phyloP scores from a whole-genome alignment of 2,797 vertebrate species.

The Myotis daubentonii region DNA sequence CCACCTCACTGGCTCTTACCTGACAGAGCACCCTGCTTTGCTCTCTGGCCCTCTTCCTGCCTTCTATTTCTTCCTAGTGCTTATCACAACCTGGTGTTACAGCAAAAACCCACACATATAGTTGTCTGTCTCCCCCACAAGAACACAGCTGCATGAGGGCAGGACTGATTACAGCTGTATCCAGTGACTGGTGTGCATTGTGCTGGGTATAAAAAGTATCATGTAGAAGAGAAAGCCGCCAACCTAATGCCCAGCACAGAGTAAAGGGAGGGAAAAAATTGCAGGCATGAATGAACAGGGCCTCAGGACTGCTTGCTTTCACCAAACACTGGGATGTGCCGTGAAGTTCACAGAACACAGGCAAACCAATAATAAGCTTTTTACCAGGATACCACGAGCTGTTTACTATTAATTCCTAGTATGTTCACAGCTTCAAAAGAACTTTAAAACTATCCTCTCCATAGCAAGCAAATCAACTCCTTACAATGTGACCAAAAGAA shows the following conservation, averaged over 20 bases:
- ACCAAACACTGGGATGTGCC: fast-evolving
- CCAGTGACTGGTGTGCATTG: fast-evolving
- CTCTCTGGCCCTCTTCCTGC: neutral
- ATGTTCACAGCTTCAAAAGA: neutral
- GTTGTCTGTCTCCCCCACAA: neutral
- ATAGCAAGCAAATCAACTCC: neutral
- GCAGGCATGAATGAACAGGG: fast-evolving
- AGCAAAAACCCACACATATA: fast-evolving
- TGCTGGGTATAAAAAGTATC: fast-evolving
- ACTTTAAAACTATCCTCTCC: neutral
- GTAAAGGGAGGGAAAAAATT: neutral
- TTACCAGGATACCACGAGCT: neutral
- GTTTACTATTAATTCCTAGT: neutral
- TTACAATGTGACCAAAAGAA: neutral
- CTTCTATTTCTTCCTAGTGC: neutral
- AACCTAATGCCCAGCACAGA: neutral
- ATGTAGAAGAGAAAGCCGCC: too few relatives aligned
- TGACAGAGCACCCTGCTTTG: neutral
- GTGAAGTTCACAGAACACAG: fast-evolving
- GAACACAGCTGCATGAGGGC: neutral
- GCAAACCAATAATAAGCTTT: fast-evolving
- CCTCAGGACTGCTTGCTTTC: neutral
- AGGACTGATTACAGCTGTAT: neutral
- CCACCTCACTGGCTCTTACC: fast-evolving
- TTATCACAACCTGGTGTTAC: neutral